These are phyloP conservation scores for Stenurella melanura DNA, from an alignment of 2,888 invertebrate species.

Conservation along the genomic window DNA sequence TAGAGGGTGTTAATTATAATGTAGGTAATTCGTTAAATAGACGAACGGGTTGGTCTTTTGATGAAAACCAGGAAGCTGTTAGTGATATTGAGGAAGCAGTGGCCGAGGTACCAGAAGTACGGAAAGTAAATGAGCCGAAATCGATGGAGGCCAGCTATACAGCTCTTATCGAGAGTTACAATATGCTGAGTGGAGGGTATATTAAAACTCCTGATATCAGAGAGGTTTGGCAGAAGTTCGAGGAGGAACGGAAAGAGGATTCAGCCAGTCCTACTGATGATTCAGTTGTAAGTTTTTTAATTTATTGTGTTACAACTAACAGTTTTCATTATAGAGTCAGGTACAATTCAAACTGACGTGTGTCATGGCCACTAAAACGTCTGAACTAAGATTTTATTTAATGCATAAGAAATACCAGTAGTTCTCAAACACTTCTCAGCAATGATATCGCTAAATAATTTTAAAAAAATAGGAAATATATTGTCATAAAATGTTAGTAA, in stretches of 20 bases:
- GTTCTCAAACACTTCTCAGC: no score
- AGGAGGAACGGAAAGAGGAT: constrained; percentile 63
- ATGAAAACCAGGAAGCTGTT: constrained; percentile 59
- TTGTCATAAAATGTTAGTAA: no score
- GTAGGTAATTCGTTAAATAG: constrained; percentile 81
- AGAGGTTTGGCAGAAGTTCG: constrained; percentile 77
- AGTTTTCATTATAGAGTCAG: neutral
- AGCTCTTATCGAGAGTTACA: constrained; percentile 78
- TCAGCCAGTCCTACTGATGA: constrained; percentile 8
- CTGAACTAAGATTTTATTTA: no score
- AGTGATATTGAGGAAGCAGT: constrained; percentile 39
- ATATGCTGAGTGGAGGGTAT: constrained; percentile 72
- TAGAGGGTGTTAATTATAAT: constrained; percentile 57
- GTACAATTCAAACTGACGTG: no score
- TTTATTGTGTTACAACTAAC: neutral
- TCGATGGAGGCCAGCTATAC: constrained; percentile 76
- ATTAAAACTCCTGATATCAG: constrained; percentile 76
- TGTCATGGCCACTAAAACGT: no score
- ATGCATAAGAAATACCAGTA: no score
- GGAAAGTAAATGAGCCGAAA: constrained; percentile 57
- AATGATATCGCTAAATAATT: no score
- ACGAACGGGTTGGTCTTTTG: constrained; percentile 80
- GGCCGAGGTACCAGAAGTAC: constrained; percentile 31
- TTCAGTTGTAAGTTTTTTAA: constrained; percentile 13
- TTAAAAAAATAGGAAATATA: no score